phyloP scores from a whole-genome alignment of 2,888 invertebrate species.

The Leptinotarsa rubiginosa region DNA sequence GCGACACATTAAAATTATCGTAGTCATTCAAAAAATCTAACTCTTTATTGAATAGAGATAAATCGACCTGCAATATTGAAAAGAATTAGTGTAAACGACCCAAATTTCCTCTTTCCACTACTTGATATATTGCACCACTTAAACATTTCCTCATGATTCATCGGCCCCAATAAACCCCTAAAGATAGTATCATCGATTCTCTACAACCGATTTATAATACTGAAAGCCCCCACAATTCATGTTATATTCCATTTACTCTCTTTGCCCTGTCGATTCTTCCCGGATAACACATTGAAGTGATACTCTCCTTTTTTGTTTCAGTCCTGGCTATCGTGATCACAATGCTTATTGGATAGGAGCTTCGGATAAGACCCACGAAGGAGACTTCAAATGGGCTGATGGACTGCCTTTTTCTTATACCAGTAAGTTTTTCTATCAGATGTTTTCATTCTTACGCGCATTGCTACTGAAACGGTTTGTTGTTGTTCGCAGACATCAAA shows the following conservation, averaged over 20 bases:
- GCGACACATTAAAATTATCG: too few species aligned
- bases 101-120: too few species aligned
- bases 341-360: conserved; percentile 87
- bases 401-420: conserved; percentile 79
- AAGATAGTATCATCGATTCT: not conserved
- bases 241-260: conserved; percentile 3
- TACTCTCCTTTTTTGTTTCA: conserved; percentile 61
- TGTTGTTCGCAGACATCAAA: not conserved
- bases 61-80: too few species aligned
- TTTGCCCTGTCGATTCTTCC: not conserved
- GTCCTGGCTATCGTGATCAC: conserved; percentile 76
- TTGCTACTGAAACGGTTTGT: not conserved
- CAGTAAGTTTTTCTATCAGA: conserved; percentile 71
- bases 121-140: not conserved
- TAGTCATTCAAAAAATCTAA: too few species aligned
- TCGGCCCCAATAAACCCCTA: not conserved
- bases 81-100: too few species aligned
- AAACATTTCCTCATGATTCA: not conserved
- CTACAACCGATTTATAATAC: not conserved
- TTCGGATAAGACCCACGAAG: conserved; percentile 80
- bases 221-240: conserved; percentile 16
- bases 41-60: too few species aligned
- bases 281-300: not conserved
- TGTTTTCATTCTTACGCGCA: not conserved
- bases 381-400: conserved; percentile 85